Conservation (phyloP, 2,797 vertebrate species). For the Artibeus lituratus region DNA sequence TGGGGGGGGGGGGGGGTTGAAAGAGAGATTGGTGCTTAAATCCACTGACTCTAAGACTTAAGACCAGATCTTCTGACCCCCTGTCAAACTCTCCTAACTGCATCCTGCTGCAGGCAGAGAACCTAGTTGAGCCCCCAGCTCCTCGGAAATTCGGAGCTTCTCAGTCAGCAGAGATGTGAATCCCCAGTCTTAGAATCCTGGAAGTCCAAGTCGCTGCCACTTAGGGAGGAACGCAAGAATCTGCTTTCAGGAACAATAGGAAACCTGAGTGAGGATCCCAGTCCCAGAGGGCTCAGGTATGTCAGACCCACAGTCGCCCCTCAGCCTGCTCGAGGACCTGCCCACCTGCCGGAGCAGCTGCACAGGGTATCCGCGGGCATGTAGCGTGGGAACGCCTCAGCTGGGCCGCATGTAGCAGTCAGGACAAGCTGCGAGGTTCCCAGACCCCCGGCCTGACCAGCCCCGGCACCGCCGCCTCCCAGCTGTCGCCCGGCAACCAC, state of each 20-base stretch:
- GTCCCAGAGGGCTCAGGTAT: neutral
- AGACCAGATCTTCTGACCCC: conserved; percentile 49
- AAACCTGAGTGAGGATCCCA: neutral
- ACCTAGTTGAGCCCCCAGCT: neutral
- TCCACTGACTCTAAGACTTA: conserved; percentile 55
- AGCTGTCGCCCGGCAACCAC: conserved; percentile 64
- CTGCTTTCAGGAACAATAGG: neutral
- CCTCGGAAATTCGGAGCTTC: neutral
- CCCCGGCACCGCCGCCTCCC: neutral
- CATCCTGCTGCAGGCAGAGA: neutral
- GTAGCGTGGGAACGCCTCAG: conserved; percentile 70
- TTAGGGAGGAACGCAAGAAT: neutral
- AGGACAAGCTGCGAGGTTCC: conserved; percentile 73
- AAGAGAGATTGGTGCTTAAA: conserved; percentile 42
- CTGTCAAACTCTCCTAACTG: neutral
- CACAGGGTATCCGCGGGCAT: neutral
- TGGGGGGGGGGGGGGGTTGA: neutral
- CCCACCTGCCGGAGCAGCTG: conserved; percentile 67
- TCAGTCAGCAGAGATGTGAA: neutral
- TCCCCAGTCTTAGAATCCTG: neutral
- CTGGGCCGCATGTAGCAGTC: conserved; percentile 60
- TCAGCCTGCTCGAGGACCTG: neutral
- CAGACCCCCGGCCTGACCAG: conserved; percentile 43
- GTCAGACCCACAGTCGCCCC: neutral
- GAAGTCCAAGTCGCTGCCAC: neutral